Conservation (phyloP, 2,113 vertebrate species). For the Barbus barbus region DNA sequence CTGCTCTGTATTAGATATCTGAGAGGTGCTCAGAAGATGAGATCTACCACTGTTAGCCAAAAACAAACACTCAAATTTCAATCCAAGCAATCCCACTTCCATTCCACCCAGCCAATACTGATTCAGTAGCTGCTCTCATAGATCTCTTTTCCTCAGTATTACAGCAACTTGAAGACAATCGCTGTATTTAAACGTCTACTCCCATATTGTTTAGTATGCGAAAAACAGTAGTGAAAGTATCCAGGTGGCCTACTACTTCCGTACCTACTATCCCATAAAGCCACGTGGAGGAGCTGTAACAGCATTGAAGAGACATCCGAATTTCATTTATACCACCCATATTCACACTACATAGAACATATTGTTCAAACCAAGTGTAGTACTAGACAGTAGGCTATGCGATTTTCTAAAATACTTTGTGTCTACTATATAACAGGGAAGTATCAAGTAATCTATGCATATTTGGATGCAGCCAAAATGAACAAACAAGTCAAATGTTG, state of each 20-base stretch:
- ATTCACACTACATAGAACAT: neutral
- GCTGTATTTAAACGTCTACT: neutral
- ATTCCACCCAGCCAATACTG: neutral
- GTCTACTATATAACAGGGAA: neutral
- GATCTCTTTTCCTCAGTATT: neutral
- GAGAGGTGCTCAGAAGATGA: neutral
- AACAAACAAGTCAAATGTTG: neutral
- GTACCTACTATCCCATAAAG: neutral
- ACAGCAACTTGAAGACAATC: neutral
- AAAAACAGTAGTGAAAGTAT: neutral
- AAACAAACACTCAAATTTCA: neutral
- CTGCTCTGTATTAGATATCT: conserved; percentile 5
- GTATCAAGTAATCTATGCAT: neutral
- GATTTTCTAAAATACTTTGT: neutral
- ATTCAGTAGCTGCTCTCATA: neutral
- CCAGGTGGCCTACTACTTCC: neutral
- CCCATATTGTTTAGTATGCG: neutral
- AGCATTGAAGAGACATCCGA: neutral
- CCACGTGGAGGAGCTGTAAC: neutral
- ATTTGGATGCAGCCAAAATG: neutral
- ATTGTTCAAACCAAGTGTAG: neutral
- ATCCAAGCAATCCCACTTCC: neutral
- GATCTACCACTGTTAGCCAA: neutral
- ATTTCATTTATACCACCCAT: neutral
- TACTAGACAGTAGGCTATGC: neutral